phyloP scores from a whole-genome alignment of 2,888 invertebrate species.

The Lasioglossum zephyrum region DNA sequence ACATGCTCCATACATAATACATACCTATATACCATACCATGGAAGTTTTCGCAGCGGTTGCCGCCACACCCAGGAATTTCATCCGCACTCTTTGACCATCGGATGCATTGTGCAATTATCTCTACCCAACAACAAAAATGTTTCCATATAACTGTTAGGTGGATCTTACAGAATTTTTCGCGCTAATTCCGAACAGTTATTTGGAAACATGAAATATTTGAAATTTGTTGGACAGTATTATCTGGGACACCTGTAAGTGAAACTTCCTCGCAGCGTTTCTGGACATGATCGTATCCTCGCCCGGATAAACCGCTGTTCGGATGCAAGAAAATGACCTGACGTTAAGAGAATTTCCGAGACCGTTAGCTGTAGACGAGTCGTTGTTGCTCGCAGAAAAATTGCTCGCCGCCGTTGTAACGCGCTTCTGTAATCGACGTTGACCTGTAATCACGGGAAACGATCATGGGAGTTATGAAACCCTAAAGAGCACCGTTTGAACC shows the following conservation, averaged over 20 bases:
- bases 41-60: slow-evolving; percentile 42
- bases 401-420: slow-evolving; percentile 17
- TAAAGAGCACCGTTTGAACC: slow-evolving; percentile 44
- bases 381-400: too few relatives aligned
- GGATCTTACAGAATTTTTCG: too few relatives aligned
- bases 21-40: not conserved
- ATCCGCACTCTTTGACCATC: slow-evolving; percentile 63
- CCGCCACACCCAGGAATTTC: slow-evolving; percentile 82
- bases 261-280: slow-evolving; percentile 27
- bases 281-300: slow-evolving; percentile 15
- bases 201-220: too few relatives aligned
- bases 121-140: too few relatives aligned
- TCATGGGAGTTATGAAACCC: slow-evolving; percentile 52
- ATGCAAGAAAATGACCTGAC: not conserved
- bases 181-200: too few relatives aligned
- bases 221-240: not conserved
- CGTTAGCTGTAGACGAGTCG: too few relatives aligned
- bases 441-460: slow-evolving; percentile 38
- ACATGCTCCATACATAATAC: not conserved
- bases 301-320: not conserved
- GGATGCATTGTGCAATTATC: slow-evolving; percentile 57
- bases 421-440: slow-evolving; percentile 31
- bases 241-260: slow-evolving; percentile 54
- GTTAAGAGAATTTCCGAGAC: not conserved
- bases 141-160: too few relatives aligned